Conservation (phyloP, 2,888 invertebrate species). For the Athalia rosae region DNA sequence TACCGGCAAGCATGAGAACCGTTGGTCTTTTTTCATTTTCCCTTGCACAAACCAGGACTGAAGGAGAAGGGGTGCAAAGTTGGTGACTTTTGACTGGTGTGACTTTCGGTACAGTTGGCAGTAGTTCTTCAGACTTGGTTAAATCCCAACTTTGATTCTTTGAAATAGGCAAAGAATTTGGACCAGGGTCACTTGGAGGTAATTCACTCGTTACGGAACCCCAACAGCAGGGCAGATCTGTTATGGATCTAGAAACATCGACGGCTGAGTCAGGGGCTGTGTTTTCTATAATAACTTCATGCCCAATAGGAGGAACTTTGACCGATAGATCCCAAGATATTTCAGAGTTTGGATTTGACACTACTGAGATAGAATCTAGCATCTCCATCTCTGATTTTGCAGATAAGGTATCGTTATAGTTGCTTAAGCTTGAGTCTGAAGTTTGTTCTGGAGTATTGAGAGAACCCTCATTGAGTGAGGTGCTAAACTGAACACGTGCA, state of each 20-base stretch:
- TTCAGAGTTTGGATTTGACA: constrained; percentile 14
- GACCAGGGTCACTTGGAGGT: neutral
- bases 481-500: constrained; percentile 17
- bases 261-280: neutral
- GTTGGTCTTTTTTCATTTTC: constrained; percentile 76
- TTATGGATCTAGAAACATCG: neutral
- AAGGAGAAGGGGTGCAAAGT: neutral
- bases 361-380: constrained; percentile 14
- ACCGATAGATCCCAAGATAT: constrained; percentile 31
- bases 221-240: constrained; percentile 12
- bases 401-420: neutral
- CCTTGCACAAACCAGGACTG: constrained; percentile 50
- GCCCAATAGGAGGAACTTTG: constrained; percentile 18
- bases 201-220: neutral
- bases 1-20: constrained; percentile 75
- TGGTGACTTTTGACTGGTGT: neutral
- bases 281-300: constrained; percentile 16
- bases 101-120: neutral
- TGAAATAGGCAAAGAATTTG: neutral
- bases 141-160: neutral
- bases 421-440: constrained; percentile 27
- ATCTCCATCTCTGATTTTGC: constrained; percentile 37
- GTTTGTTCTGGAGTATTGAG: neutral
- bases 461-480: neutral
- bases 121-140: neutral